Base-by-base conservation (phyloP, 2,113 vertebrate species). In the Sorex fumeus region DNA sequence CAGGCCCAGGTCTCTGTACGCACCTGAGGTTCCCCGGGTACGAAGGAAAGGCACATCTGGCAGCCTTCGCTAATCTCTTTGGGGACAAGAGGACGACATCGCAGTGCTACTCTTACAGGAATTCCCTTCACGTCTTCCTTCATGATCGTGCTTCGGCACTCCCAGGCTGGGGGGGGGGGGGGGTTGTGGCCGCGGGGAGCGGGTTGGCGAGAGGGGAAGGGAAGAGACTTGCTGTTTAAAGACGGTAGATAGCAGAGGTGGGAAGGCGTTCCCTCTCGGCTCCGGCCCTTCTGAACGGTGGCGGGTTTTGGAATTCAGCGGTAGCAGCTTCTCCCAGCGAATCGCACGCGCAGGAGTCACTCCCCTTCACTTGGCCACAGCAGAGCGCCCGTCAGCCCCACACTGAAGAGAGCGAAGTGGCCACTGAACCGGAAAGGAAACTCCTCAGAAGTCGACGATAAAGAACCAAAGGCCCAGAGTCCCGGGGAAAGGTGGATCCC, bases 21-120 rank as follows among this genome's bases (percentile, higher is more conserved):
- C 43, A 99, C 99, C 97, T 99, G 99, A 32, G 98, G 99, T 32
- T 99, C 98, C 2, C 98, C 98, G 0, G 98, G 98, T 32, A 99
- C 98, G 62, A 99, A 99, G 7, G 98, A 98, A 79, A 99, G 98
- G 93, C 99, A 99, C 75, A 84, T 97, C 93, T 98, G 98, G 96
- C 99, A 99, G 30, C 99, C 99, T 76, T 99, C 99, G 0, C 96
- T 95, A 23, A 97, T 97, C 97, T 99, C 99, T 96, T 99, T 99
- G 0, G 97, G 94, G 47, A 99, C 98, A 84, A 99, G 90, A 0
- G 99, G 99, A 0, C 99, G 99, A 97, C 99, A 99, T 18, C 99
- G 98, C 87, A 99, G 96, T 6, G 98, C 99, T 87, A 99, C 99
- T 4, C 98, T 97, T 76, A 99, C 99, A 1, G 99, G 99, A 93